These are phyloP conservation scores for Dicrurus megarhynchus DNA, from an alignment of 2,113 vertebrate genomes.

Conservation along the genomic window DNA sequence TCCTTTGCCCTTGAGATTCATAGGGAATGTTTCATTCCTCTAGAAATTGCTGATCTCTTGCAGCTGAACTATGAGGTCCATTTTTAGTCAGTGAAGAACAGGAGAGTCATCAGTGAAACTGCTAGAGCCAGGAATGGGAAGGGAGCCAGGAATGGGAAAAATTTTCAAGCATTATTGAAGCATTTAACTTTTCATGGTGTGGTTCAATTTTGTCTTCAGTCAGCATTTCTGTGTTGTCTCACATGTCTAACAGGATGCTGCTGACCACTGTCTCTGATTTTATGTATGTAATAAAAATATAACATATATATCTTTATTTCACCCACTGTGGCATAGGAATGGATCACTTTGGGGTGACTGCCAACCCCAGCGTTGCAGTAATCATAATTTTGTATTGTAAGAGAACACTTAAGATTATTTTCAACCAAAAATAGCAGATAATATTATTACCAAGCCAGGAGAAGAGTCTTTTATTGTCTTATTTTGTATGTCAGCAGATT, in stretches of 20 bases:
- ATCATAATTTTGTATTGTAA: not conserved
- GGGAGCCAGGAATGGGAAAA: not conserved
- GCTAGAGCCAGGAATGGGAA: not conserved
- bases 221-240: not conserved
- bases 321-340: not conserved
- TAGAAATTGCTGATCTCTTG: not conserved
- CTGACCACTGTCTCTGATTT: not conserved
- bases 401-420: not conserved
- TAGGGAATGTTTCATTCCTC: not conserved
- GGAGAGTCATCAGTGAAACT: not conserved
- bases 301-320: not conserved
- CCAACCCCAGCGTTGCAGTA: not conserved
- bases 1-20: not conserved
- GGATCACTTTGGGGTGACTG: not conserved
- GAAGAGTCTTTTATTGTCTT: not conserved
- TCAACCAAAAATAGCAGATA: not conserved
- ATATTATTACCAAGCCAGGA: not conserved
- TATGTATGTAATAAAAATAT: not conserved
- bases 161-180: not conserved
- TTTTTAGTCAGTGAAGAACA: not conserved
- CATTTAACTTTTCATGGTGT: not conserved
- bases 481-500: not conserved
- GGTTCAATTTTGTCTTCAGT: not conserved
- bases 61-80: not conserved
- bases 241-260: not conserved